Base-by-base conservation (phyloP, 2,888 invertebrate species). In the Euplexia lucipara region DNA sequence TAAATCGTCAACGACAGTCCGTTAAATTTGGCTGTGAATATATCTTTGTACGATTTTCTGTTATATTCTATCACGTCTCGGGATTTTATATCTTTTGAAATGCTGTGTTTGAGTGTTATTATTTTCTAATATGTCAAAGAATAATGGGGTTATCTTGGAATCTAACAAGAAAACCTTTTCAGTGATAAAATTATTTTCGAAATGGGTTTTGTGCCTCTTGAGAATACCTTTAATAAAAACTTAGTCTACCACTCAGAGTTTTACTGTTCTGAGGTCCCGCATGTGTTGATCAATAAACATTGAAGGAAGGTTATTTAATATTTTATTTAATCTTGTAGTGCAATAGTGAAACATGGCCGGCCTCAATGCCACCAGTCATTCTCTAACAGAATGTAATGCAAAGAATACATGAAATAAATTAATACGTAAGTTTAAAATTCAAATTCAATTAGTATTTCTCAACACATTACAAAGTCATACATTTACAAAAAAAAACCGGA, bases 191-290 rank as follows among this genome's bases (percentile, higher is more conserved):
- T 56, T 42, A 48, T 56, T 60, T 34, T 47, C 7, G 52, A 48
- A 72, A 71, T 72, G 18, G 34, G 8, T 53, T 71, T 52, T 39
- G 30, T 56, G 47, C 30, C 68, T 67, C 61, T 73, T 47, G 73
- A 67, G 71, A 67, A 56, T 56, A 47, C 45, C 47, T 73, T 52
- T 61, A 52, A 67, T 67, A 73, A 47, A 71, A 71, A 67, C 68
- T 73, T 56, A 39, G 60, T 67, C 54, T 51, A 60, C 52, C 42
- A 44, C 26, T 56, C 20, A 14, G 12, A 73, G 67, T 73, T 72
- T 71, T 61, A 48, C 22, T 32, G 14, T 59, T 60, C 37, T 52
- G 41, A 39, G 45, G 34, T 56, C 73, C 67, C 14, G 7, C 9
- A 18, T 41, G 22, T 41, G 6, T 3, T 32, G 20, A 20, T 58